Percentiles rank a stretch among this genome's conserved stretches.
phyloP scores from a whole-genome alignment of 2,113 vertebrate genomes.

The Podilymbus podiceps region DNA sequence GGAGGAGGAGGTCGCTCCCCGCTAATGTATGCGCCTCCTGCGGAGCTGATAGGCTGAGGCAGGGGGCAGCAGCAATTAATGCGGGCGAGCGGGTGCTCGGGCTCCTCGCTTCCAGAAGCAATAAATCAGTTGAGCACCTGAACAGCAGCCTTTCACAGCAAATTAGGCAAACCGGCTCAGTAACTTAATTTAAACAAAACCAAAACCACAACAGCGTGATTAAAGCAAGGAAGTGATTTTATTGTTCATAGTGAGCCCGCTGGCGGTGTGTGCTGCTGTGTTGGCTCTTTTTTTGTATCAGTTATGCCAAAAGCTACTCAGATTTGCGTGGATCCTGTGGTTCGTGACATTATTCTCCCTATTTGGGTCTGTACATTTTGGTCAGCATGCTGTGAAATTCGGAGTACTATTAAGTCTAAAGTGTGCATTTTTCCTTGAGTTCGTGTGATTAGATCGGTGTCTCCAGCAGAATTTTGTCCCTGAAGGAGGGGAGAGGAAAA shows the following conservation, averaged over 20 bases:
- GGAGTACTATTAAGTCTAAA: too few species aligned
- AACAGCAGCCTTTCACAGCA: background rate
- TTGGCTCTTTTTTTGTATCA: fast-evolving
- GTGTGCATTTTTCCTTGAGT: too few species aligned
- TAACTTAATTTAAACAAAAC: background rate
- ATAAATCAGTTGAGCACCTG: background rate
- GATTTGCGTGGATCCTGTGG: background rate
- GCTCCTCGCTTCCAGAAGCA: background rate
- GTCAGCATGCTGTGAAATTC: background rate
- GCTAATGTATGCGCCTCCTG: background rate
- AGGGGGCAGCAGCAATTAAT: background rate
- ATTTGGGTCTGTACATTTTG: background rate
- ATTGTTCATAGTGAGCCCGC: background rate
- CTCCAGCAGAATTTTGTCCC: background rate
- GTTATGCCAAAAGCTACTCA: background rate
- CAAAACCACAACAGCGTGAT: background rate
- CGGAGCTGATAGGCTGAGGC: background rate
- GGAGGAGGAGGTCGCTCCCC: background rate
- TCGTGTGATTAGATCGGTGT: background rate
- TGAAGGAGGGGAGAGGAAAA: background rate
- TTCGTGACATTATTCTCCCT: fast-evolving
- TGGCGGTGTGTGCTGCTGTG: fast-evolving
- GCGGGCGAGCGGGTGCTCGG: background rate
- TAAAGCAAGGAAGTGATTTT: background rate
- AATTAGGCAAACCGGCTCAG: background rate